Evolutionary conservation across 2,113 vertebrate genomes (phyloP), one percentile per base, ranked within the genome.

Genomic region (Epinephelus moara): DNA sequence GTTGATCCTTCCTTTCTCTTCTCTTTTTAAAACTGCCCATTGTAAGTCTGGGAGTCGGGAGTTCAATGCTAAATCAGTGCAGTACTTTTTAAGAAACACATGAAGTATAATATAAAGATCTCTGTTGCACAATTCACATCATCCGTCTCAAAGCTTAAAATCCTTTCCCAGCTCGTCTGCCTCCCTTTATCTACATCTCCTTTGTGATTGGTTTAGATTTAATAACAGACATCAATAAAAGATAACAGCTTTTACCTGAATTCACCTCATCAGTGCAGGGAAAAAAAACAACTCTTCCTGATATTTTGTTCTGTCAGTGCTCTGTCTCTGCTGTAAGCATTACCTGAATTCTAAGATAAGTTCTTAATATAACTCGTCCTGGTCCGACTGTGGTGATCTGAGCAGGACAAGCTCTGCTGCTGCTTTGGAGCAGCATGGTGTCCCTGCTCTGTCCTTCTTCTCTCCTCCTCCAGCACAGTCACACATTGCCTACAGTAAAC

Each of bases 401-500:
- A 82, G 53, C 78, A 53, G 80, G 75, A 88, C 77, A 21, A 69
- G 53, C 53, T 72, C 30, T 60, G 88, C 79, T 76, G 83, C 79
- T 78, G 83, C 69, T 85, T 67, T 23, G 19, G 61, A 86, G 76
- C 83, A 66, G 74, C 80, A 68, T 72, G 83, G 52, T 63, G 86
- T 85, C 90, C 73, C 80, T 2, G 27, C 66, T 84, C 77, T 77
- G 75, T 89, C 73, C 87, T 81, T 27, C 72, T 84, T 62, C 62
- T 61, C 79, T 60, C 70, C 85, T 84, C 74, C 81, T 73, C 70
- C 78, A 70, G 75, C 74, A 60, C 69, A 82, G 73, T 76, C 84
- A 90, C 81, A 85, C 85, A 80, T 45, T 77, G 74, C 81, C 78
- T 57, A 83, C 86, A 72, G 61, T 77, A 85, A 89, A 90, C 90